phyloP scores from a whole-genome alignment of 2,888 invertebrate species.

The Pinctada fucata region DNA sequence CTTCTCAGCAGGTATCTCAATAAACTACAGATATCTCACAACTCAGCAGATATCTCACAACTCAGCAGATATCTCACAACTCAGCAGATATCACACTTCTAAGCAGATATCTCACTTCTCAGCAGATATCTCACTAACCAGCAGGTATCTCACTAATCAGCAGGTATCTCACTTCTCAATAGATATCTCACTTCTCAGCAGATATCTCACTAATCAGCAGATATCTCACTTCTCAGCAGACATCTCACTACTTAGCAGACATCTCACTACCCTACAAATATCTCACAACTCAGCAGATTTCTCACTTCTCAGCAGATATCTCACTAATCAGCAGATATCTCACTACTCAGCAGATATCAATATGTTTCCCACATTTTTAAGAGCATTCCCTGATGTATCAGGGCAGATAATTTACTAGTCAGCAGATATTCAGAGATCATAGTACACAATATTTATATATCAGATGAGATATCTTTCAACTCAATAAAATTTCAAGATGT shows the following conservation, averaged over 20 bases:
- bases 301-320: constrained; percentile 60
- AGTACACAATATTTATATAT: constrained; percentile 94
- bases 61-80: constrained; percentile 89
- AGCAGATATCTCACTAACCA: constrained; percentile 83
- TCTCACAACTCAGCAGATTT: constrained; percentile 92
- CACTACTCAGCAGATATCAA: constrained; percentile 89
- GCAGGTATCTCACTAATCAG: constrained; percentile 79
- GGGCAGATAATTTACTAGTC: constrained; percentile 78
- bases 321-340: constrained; percentile 68
- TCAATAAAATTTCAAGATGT: no score
- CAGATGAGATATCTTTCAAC: constrained; percentile 77
- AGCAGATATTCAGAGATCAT: constrained; percentile 95
- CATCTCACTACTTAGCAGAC: constrained; percentile 96
- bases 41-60: constrained; percentile 95
- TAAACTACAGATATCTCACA: constrained; percentile 93
- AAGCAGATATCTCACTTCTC: no score
- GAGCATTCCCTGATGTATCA: constrained; percentile 95
- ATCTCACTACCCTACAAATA: constrained; percentile 96
- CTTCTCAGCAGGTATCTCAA: constrained; percentile 81
- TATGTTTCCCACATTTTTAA: constrained; percentile 97
- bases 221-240: constrained; percentile 96
- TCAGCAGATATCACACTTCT: constrained; percentile 83
- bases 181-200: constrained; percentile 86
- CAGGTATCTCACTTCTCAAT: constrained; percentile 71
- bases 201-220: constrained; percentile 97